phyloP scores from a whole-genome alignment of 2,888 invertebrate species.

The Belgica antarctica region DNA sequence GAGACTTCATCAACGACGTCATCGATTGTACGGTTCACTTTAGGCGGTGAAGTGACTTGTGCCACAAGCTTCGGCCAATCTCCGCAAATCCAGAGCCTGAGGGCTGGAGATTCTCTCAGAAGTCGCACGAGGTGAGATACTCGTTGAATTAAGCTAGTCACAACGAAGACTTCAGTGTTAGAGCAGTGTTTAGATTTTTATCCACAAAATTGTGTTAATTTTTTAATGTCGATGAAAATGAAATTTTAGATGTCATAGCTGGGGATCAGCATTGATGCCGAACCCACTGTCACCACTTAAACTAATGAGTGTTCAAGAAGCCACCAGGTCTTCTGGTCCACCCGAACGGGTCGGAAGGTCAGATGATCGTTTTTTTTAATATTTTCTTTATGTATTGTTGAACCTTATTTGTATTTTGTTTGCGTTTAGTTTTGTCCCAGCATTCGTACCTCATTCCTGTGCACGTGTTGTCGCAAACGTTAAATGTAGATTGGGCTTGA shows the following conservation, averaged over 20 bases:
- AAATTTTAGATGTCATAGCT: conserved; percentile 47
- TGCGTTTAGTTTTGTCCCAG: background rate
- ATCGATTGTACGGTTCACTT: conserved; percentile 46
- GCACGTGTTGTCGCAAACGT: no score
- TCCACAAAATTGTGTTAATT: no score
- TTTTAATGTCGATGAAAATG: conserved; percentile 1
- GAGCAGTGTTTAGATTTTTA: background rate
- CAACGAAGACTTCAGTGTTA: background rate
- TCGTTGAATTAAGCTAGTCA: background rate
- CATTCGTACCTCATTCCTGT: background rate
- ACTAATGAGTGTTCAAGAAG: background rate
- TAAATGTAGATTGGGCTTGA: no score
- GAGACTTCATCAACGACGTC: conserved; percentile 45
- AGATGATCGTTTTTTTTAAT: background rate
- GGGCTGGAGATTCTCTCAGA: conserved; percentile 45
- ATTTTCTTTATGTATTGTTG: background rate
- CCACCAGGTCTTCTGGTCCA: background rate
- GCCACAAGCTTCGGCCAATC: conserved; percentile 45
- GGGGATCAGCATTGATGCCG: conserved; percentile 51
- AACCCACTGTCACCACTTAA: conserved; percentile 55
- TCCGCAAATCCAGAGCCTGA: conserved; percentile 44
- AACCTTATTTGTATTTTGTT: background rate
- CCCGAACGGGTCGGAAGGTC: conserved; percentile 40
- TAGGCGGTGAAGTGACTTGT: conserved; percentile 47
- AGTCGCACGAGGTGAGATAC: conserved; percentile 46